A percentile compares a stretch with the other conserved stretches of the same genome.
Conservation (phyloP, 1,140 invertebrate species). For the Bombus sylvicola region DNA sequence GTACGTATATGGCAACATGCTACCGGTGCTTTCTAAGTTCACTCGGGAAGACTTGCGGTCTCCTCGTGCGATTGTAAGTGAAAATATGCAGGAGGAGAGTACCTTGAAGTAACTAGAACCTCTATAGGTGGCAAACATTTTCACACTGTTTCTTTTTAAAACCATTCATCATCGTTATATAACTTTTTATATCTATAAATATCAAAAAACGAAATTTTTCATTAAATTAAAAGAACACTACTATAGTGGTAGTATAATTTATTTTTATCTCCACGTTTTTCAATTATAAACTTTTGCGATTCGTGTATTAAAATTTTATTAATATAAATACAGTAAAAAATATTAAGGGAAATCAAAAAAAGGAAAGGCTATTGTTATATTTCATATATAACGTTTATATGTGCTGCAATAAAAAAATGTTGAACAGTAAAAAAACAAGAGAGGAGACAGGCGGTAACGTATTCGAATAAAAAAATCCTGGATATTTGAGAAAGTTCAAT, state of each 20-base stretch:
- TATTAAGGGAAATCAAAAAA: conserved; percentile 22
- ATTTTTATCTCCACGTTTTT: not conserved
- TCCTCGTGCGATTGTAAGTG: conserved; percentile 37
- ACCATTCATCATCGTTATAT: too few relatives aligned
- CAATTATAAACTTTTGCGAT: not conserved
- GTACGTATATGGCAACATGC: conserved; percentile 63
- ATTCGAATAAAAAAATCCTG: not conserved
- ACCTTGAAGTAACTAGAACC: conserved; percentile 59
- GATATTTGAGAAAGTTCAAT: not conserved
- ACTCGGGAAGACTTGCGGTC: conserved; percentile 57
- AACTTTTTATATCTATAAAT: not conserved
- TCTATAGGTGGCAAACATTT: conserved; percentile 63
- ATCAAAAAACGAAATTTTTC: not conserved
- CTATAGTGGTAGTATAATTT: not conserved
- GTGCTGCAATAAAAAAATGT: conserved; percentile 16
- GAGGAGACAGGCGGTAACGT: not conserved
- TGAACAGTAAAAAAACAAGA: not conserved
- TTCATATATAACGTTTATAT: too few relatives aligned
- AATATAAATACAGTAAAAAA: not conserved
- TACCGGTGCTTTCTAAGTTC: conserved; percentile 63
- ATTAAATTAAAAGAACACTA: not conserved
- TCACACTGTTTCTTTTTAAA: conserved; percentile 11
- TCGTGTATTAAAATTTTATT: not conserved
- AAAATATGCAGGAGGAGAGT: conserved; percentile 50
- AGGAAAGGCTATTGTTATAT: not conserved